Evolutionary conservation across 1,140 invertebrate species (phyloP), one percentile per base, ranked within the genome.

Genomic region (Trigoniulus corallinus): DNA sequence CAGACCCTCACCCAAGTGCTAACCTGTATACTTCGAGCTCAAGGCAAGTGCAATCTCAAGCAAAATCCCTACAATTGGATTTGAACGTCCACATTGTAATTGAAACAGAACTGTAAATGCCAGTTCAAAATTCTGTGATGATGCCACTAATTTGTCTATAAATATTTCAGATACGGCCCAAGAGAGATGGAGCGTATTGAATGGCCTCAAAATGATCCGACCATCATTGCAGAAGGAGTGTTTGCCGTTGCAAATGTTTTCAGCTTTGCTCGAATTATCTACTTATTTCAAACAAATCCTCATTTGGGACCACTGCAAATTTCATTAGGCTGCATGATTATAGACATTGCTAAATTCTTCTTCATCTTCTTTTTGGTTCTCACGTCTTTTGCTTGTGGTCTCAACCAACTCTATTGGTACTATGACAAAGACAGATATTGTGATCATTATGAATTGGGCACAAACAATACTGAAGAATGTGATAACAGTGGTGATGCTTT

Each of bases 181-280:
- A 47, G 62, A 21, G 46, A 57, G 42, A 50, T 64, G 45, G 56
- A 63, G 43, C 53, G 72, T n/a, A 58, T 62, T 24, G 55, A 69
- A n/a, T 76, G 74, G 74, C 69, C 73, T 44, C 63, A 72, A 25
- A 75, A 69, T 57, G 73, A 76, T 55, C 74, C 74, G 13, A 75
- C 73, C 40, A 64, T 76, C 4, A 73, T 76, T 24, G 69, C 72
- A 3, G 74, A 76, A 56, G 72, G 73, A 25, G 62, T 76, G 22
- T 76, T 76, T 59, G 74, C 74, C 1, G 70, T 72, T 4, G 74
- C 74, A 48, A 75, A 75, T 58, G 74, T 76, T 50, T 76, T 76
- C 62, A 72, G 68, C 54, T 74, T 72, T 24, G 63, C 75, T 22
- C 71, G 75, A 56, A 66, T 76, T 22, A 73, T 76, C 54, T 74